Evolutionary conservation across 2,797 vertebrate species (phyloP), one percentile per base, ranked within the genome.

Genomic region (Pterois miles): DNA sequence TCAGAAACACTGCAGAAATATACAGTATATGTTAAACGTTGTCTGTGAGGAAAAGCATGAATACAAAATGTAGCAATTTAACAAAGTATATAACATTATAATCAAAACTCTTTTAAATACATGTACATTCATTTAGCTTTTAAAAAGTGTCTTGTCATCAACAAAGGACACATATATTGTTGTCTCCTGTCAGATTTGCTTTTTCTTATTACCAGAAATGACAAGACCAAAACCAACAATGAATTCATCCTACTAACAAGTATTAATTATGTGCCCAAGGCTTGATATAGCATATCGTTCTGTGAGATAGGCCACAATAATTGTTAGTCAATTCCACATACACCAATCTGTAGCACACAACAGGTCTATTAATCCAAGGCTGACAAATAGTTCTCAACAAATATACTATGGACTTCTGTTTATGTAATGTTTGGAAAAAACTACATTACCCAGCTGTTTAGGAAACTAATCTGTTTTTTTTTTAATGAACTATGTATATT

Each of bases 1-100:
- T 95, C 91, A 3, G 93, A 96, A 85, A 98, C 94, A 38, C 97
- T 98, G 88, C 22, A 64, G 59, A 80, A 57, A 84, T 7, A 33
- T 0, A 62, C 1, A 34, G 2, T 13, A 25, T 12, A 66, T 3
- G 5, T 34, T 2, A 46, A 59, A 2, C 18, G 62, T 36, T 56
- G 4, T 59, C 33, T 22, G 14, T 36, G 5, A 23, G 20, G n/a
- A 14, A 66, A 4, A 36, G 53, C 13, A 18, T 13, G 54, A 31
- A 46, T 31, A 9, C 4, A 52, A 54, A 65, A 54, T 10, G 6
- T 16, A 48, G 31, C 3, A 54, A 11, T 22, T 27, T 22, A 29
- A 33, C 8, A 67, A 31, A 71, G 13, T 0, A 29, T 8, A 31
- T 8, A 43, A 52, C 13, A 12, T 14, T 27, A 34, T 14, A 33